Evolutionary conservation across 2,888 invertebrate genomes (phyloP).

Genomic region (Mythimna ferrago): DNA sequence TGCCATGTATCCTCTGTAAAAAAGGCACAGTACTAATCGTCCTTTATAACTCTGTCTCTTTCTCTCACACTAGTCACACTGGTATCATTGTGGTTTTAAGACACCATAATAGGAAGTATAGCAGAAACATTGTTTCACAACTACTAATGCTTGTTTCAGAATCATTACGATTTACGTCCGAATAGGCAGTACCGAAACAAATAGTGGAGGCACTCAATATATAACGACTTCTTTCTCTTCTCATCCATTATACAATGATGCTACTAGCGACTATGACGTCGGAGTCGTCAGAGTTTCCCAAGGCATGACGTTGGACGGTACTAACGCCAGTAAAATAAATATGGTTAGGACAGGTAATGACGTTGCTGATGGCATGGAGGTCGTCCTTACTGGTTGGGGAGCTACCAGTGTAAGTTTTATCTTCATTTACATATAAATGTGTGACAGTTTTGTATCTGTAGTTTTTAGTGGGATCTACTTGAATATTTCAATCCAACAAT

Average conservation of each 20-base stretch:
- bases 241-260: constrained; percentile 82
- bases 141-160: constrained; percentile 65
- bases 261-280: constrained; percentile 84
- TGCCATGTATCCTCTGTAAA: too few relatives aligned
- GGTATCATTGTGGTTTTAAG: too few relatives aligned
- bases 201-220: constrained; percentile 83
- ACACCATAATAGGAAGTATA: too few relatives aligned
- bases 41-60: too few relatives aligned
- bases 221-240: constrained; percentile 68
- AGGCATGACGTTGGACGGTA: constrained; percentile 77
- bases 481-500: not conserved
- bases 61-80: too few relatives aligned
- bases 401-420: constrained; percentile 76
- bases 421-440: not conserved
- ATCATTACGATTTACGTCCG: constrained; percentile 74
- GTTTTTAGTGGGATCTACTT: not conserved
- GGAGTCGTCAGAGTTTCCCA: constrained; percentile 77
- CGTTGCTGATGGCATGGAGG: constrained; percentile 69
- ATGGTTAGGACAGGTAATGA: constrained; percentile 65
- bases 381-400: constrained; percentile 84
- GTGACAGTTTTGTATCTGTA: not conserved
- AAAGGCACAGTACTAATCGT: too few relatives aligned
- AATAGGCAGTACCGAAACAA: constrained; percentile 80
- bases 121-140: too few relatives aligned
- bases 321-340: constrained; percentile 68